Evolutionary conservation across 2,113 vertebrate species (phyloP).

Genomic region (Cryptotis parvus): DNA sequence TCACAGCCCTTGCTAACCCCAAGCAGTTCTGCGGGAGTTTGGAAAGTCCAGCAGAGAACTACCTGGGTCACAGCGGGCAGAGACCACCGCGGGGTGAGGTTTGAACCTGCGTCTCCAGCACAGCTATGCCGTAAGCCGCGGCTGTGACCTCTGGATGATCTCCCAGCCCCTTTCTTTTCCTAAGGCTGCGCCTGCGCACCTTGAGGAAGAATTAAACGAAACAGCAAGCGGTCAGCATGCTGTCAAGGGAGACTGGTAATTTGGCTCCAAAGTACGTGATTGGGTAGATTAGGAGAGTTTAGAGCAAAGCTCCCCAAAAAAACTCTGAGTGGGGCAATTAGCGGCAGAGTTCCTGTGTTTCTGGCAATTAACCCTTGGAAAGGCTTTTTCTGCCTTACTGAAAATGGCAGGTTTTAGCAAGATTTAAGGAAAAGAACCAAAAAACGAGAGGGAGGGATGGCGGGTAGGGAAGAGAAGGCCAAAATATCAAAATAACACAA

Average conservation of each 20-base stretch:
- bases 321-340: background rate
- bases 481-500: no score
- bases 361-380: background rate
- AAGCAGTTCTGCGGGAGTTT: slow-evolving; percentile 37
- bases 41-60: no score
- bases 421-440: background rate
- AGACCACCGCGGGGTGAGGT: no score
- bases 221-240: no score
- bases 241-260: no score
- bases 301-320: slow-evolving; percentile 50
- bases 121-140: no score
- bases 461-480: no score
- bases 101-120: no score
- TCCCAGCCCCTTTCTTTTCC: no score
- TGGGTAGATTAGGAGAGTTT: background rate
- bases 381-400: slow-evolving; percentile 8
- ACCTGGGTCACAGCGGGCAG: background rate
- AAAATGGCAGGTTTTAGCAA: slow-evolving; percentile 18
- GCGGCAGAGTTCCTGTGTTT: background rate
- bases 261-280: background rate
- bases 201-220: no score
- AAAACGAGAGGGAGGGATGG: background rate
- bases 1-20: slow-evolving; percentile 49
- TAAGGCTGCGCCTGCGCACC: no score
- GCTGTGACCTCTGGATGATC: no score